Evolutionary conservation across 1,140 invertebrate genomes (phyloP), one percentile per base, ranked within the genome.

Genomic region (Conus ventricosus): DNA sequence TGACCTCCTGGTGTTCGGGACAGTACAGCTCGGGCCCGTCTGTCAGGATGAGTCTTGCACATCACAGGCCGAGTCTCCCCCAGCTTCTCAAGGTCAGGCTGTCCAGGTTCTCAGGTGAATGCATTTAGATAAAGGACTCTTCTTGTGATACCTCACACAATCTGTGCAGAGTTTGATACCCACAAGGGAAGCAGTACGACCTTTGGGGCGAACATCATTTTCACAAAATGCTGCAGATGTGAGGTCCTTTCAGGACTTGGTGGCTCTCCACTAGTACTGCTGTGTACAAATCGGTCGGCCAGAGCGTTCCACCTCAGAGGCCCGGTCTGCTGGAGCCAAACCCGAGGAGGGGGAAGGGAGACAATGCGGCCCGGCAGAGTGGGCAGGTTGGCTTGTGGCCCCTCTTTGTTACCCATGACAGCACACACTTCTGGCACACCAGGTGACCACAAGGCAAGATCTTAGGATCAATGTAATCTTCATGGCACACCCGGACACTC

Each of bases 271-370:
- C 78, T 8, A 81, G 27, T 17, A 27, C 78, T 10, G 25, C 51
- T 8, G 78, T 81, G 78, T 20, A 7, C 78, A 51, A 27, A 27
- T 81, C 78, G 51, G 78, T 81, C 20, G 78, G 78, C n/a, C 78
- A 81, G 78, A 10, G 25, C 63, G 87, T 82, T 76, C n/a, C 87
- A 88, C 67, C 55, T 15, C 75, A n/a, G 23, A n/a, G 78, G 78
- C 55, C n/a, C 51, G 10, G 78, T 39, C 76, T 55, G 27, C 60
- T 27, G n/a, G 81, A 87, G 67, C 51, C 51, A 27, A 15, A 1
- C 1, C 2, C 7, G 27, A 27, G 27, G 25, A n/a, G 39, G 39
- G 78, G 78, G 27, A 10, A 1, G 75, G 78, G 39, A 39, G 27
- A 17, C 7, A 27, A 81, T 81, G 13, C 25, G 27, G 20, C 20